Conservation (phyloP, 2,888 invertebrate genomes). For the Pseudococcus jackbeardsleyi region DNA sequence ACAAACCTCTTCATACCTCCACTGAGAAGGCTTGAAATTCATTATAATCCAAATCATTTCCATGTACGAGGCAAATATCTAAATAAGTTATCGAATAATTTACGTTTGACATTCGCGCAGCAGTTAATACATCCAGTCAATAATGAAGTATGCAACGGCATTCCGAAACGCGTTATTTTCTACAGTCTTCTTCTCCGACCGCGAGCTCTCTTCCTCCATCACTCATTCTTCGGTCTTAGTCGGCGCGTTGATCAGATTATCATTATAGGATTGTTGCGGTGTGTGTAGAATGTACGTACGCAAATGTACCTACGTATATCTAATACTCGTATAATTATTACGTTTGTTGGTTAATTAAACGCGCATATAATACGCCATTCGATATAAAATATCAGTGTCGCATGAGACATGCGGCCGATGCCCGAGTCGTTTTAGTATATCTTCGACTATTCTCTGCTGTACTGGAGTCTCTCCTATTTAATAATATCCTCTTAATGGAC, state of each 20-base stretch:
- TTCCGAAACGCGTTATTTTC: conserved; percentile 46
- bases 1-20: too few species aligned
- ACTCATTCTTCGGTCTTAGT: neutral
- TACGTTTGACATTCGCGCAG: conserved; percentile 46
- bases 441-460: neutral
- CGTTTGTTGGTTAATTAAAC: conserved; percentile 45
- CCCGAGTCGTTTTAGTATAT: too few species aligned
- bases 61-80: conserved; percentile 52
- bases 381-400: conserved; percentile 46
- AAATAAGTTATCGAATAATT: conserved; percentile 63
- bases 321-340: conserved; percentile 34
- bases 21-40: too few species aligned
- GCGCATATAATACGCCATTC: conserved; percentile 11
- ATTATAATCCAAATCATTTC: too few species aligned
- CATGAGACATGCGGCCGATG: neutral
- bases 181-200: neutral
- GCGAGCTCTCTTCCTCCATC: neutral
- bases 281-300: neutral
- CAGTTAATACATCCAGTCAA: conserved; percentile 43
- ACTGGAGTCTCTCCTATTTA: neutral
- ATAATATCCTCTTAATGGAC: conserved; percentile 46
- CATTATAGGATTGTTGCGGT: conserved; percentile 37
- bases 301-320: neutral
- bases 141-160: conserved; percentile 46
- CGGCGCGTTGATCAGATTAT: conserved; percentile 34